These are phyloP conservation scores for Melangyna quadrimaculata DNA, from an alignment of 2,888 invertebrate species.

Conservation along the genomic window DNA sequence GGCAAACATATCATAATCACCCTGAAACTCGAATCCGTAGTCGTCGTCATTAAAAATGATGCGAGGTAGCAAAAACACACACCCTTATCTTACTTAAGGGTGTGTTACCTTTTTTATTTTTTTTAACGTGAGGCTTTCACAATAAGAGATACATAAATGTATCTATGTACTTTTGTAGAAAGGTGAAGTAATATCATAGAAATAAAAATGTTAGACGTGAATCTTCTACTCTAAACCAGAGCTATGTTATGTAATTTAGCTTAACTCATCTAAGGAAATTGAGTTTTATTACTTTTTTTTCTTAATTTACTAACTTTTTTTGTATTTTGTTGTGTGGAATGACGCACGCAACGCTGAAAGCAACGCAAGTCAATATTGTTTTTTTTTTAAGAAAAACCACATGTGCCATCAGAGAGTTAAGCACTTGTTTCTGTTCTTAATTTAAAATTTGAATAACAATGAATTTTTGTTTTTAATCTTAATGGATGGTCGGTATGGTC, in stretches of 20 bases:
- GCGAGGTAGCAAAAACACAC: constrained; percentile 12
- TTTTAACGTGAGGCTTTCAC: constrained; percentile 10
- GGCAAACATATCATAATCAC: constrained; percentile 22
- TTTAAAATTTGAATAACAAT: constrained; percentile 37
- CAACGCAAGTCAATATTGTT: not conserved
- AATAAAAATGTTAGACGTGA: constrained; percentile 15
- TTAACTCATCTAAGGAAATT: constrained; percentile 31
- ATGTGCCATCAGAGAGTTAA: constrained; percentile 42
- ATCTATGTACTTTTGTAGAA: not conserved
- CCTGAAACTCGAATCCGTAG: constrained; percentile 13
- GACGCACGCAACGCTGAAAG: constrained; percentile 38
- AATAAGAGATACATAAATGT: not conserved
- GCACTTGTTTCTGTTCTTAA: constrained; percentile 41
- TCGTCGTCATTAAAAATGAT: constrained; percentile 46
- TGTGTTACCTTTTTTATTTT: constrained; percentile 14
- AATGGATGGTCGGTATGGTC: constrained; percentile 41
- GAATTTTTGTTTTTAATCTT: constrained; percentile 21
- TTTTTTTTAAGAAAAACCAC: constrained; percentile 16
- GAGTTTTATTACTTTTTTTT: constrained; percentile 1
- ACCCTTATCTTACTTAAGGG: constrained; percentile 23
- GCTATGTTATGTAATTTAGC: constrained; percentile 3
- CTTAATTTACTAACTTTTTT: not conserved
- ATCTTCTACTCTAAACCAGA: not conserved
- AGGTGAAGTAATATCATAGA: constrained; percentile 34
- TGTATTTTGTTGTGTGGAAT: constrained; percentile 3